Percentiles rank a stretch among this genome's conserved stretches.
These are phyloP conservation scores for Lasioglossum morio DNA, from an alignment of 2,888 invertebrate species.

Conservation along the genomic window DNA sequence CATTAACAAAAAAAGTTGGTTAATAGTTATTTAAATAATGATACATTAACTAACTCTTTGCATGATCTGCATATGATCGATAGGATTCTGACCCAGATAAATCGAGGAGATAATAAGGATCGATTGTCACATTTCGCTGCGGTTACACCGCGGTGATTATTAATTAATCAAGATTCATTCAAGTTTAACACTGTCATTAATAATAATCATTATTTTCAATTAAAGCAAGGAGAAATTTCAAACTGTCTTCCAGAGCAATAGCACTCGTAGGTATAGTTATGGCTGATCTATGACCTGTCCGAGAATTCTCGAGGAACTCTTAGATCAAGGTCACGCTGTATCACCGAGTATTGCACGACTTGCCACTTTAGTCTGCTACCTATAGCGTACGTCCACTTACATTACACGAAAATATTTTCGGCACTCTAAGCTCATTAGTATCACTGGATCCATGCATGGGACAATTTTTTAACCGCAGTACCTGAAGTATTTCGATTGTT, in stretches of 20 bases:
- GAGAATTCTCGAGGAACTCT: conserved; percentile 28
- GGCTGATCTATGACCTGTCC: conserved; percentile 15
- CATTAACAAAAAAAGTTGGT: neutral
- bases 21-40: conserved; percentile 36
- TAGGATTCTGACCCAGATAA: conserved; percentile 19
- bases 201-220: neutral
- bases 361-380: conserved; percentile 82
- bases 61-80: conserved; percentile 56
- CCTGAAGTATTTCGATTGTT: neutral
- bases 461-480: neutral
- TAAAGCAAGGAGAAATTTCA: conserved; percentile 27
- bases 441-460: neutral
- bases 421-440: neutral
- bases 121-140: neutral
- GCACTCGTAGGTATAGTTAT: neutral
- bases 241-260: neutral
- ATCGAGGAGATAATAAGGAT: conserved; percentile 37
- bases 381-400: conserved; percentile 47
- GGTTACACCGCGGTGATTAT: neutral
- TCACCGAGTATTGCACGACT: conserved; percentile 66
- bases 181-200: neutral
- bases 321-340: conserved; percentile 52
- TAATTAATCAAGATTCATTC: neutral
- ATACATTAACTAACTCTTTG: conserved; percentile 58
- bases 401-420: conserved; percentile 26